Evolutionary conservation across 2,888 invertebrate species (phyloP), one percentile per base, ranked within the genome.

Genomic region (Eilema griseolum): DNA sequence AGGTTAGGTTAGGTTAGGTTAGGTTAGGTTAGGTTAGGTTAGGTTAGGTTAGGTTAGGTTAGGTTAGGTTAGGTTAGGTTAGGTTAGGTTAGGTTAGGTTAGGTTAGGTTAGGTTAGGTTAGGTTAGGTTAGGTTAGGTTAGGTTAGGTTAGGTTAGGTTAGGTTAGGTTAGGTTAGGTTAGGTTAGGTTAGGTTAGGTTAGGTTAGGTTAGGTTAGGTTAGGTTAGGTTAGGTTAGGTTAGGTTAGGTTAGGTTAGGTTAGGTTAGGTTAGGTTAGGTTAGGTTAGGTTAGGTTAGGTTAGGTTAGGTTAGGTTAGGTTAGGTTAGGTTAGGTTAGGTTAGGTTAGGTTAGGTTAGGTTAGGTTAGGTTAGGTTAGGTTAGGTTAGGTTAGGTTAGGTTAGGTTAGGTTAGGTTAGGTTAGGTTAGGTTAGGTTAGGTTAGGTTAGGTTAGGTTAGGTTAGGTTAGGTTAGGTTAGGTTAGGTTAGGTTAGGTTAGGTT

Each of bases 121-220:
- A 69, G 69, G 69, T 69, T 69, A 69, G 69, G 69, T 69, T 69
- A 69, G 69, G 69, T 69, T 69, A 69, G 69, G 69, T 69, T 69
- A 69, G 69, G 65, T 67, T 60, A 65, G 60, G 65, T 65, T 65
- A 61, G 65, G 65, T 65, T 65, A 65, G 65, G 69, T 65, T 65
- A 56, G 70, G 70, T 70, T 70, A 70, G 70, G 70, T 70, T 70
- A 70, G 70, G 70, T 67, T 67, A 67, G 67, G 67, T 70, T 70
- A 70, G 70, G 70, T 70, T 70, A 70, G 70, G 70, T 70, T 70
- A 70, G 70, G 70, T 70, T 70, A 70, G 70, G 70, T 70, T 70
- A 70, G 70, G 70, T 70, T 70, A 70, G 70, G 70, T 70, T 70
- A 70, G 70, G 70, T 70, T 70, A 66, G 70, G 70, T 70, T 70